Percentiles rank a stretch among this genome's conserved stretches.
phyloP scores from a whole-genome alignment of 1,140 invertebrate genomes.

The Zaprionus gabonicus region DNA sequence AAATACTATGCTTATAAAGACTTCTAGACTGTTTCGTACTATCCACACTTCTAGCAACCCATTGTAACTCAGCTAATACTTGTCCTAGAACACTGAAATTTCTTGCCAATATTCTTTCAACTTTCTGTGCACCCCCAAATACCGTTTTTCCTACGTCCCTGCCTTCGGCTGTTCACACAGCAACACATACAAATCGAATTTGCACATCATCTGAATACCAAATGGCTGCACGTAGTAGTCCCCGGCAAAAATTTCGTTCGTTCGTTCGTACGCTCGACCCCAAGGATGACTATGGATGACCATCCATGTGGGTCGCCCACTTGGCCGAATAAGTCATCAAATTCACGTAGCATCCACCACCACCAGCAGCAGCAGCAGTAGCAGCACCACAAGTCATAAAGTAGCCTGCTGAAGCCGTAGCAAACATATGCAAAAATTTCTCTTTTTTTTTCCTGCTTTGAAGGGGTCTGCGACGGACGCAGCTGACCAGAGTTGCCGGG shows the following conservation, averaged over 20 bases:
- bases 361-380: conserved; percentile 4
- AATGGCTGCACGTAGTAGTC: conserved; percentile 82
- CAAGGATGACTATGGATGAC: conserved; percentile 48
- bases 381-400: conserved; percentile 34
- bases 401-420: conserved; percentile 26
- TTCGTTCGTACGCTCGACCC: neutral
- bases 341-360: conserved; percentile 70
- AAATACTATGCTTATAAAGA: too few species aligned
- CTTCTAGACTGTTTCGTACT: neutral
- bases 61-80: conserved; percentile 4
- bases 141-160: conserved; percentile 41
- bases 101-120: neutral
- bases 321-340: conserved; percentile 81
- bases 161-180: conserved; percentile 43
- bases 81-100: neutral
- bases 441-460: neutral
- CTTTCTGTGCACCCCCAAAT: neutral
- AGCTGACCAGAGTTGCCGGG: conserved; percentile 44
- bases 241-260: conserved; percentile 37
- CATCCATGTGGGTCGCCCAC: conserved; percentile 69
- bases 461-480: conserved; percentile 34
- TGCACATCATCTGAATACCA: conserved; percentile 84
- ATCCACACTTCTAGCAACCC: neutral
- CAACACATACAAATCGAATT: conserved; percentile 82
- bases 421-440: conserved; percentile 80